Conservation (phyloP, 2,797 vertebrate species). For the Rhabdophis nuchalis region DNA sequence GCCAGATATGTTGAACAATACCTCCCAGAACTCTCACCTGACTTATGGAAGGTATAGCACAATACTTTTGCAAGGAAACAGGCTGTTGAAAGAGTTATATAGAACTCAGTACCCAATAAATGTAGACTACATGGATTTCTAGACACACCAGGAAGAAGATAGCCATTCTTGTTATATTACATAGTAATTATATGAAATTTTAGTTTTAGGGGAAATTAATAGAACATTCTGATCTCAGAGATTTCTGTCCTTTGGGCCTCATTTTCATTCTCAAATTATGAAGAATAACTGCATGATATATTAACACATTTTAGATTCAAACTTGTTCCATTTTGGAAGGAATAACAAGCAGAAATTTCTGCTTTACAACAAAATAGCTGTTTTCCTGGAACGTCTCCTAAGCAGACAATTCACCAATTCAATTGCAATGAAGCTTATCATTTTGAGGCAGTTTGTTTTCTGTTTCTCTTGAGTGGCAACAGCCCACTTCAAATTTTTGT, state of each 20-base stretch:
- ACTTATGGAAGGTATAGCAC: neutral
- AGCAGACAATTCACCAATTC: neutral
- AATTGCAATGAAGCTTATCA: neutral
- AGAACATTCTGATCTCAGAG: neutral
- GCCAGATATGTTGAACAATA: neutral
- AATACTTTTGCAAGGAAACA: neutral
- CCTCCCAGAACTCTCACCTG: neutral
- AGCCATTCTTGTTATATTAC: neutral
- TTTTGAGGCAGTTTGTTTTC: neutral
- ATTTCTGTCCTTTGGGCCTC: neutral
- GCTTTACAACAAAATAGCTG: neutral
- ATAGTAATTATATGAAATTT: neutral
- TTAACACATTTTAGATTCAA: neutral
- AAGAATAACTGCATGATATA: neutral
- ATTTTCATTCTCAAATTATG: neutral
- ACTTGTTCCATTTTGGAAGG: neutral
- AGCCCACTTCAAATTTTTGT: neutral
- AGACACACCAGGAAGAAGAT: neutral
- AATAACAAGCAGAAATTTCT: neutral
- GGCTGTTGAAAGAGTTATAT: neutral
- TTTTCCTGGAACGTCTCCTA: neutral
- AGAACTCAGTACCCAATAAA: neutral
- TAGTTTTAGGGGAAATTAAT: neutral
- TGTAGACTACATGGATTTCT: neutral
- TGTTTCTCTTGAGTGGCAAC: neutral